Base-by-base conservation (phyloP, 2,888 invertebrate genomes). In the Ormia ochracea region DNA sequence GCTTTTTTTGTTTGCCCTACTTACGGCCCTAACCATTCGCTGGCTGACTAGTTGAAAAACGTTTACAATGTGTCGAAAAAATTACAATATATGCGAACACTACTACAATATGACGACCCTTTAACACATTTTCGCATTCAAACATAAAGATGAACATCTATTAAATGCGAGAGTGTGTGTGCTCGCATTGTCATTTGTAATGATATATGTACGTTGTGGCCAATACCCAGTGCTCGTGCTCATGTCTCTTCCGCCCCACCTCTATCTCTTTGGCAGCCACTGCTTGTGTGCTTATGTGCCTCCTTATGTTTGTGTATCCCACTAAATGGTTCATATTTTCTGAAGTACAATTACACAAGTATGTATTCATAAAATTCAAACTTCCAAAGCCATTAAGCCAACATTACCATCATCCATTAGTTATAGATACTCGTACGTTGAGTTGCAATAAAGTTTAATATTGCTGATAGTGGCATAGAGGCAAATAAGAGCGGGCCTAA, bases 331-430 rank as follows among this genome's bases (percentile, higher is more conserved):
- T 59, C 36, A 73, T 73, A 65, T 50, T 45, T 66, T 75, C 26
- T 43, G 26, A 59, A 59, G 75, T 61, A 73, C 66, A 38, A 66
- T 73, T 78, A 31, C 38, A 65, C 5, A 52, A 31, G 38, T 56
- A n/a, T n/a, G 52, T 52, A 52, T 58, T 50, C 59, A 23, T 61
- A 63, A 69, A 63, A 45, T 68, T 63, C 56, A 73, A 78, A 65
- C 56, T 78, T 78, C 63, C 56, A 69, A 74, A 68, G 17, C 54
- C 63, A 73, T 74, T 63, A 69, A 58, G 63, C 63, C 33, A 73
- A 61, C 38, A 73, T 66, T 68, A 56, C 38, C 78, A 33, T 63
- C 78, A 78, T 68, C 50, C 56, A 78, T 69, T 36, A 74, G 61
- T 48, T 58, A 41, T 61, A 50, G 56, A n/a, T n/a, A n/a, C n/a